Base-by-base conservation (phyloP, 2,797 vertebrate genomes). In the Poeciliopsis infans region DNA sequence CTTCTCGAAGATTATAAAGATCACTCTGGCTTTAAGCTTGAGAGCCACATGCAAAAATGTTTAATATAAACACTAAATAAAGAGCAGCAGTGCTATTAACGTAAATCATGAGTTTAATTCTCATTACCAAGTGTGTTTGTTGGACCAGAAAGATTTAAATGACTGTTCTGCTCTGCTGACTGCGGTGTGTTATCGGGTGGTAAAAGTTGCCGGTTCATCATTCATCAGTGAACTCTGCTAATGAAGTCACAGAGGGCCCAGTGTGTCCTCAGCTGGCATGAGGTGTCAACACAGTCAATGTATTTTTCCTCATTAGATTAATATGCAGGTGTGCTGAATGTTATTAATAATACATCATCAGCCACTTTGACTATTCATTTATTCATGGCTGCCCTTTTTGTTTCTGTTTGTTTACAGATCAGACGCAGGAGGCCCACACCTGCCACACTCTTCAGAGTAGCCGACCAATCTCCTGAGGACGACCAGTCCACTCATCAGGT, bases 401-500 rank as follows among this genome's bases (percentile, higher is more conserved):
- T 86, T 51, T 85, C 57, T 76, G 51, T 85, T 64, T 83, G 55
- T 89, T 66, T 66, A 39, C 25, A 99, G 98, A 99, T 99, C 89
- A 96, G 98, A 23, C 96, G 97, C 89, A 92, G 98, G 88, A 97
- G 98, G 89, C 98, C 98, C n/a, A 99, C 98, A 5, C 98, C 98
- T 0, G 98, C 98, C 82, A 97, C 98, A 76, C 95, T 99, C 81
- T 99, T 99, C 92, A 96, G 96, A 95, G 95, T 98, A 82, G 96
- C 97, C 0, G 98, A 99, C 87, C 97, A 98, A 28, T 98, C 97
- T 39, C 97, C 97, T 39, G 98, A 98, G 85, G 97, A 99, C 3
- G 97, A 98, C 79, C 94, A 93, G 82, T 95, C 96, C 69, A 94
- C 96, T 10, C 97, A 98, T 89, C 97, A 98, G 97, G 97, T 98